These are phyloP conservation scores for Acromyrmex charruanus DNA, from an alignment of 1,140 invertebrate species.

Conservation along the genomic window DNA sequence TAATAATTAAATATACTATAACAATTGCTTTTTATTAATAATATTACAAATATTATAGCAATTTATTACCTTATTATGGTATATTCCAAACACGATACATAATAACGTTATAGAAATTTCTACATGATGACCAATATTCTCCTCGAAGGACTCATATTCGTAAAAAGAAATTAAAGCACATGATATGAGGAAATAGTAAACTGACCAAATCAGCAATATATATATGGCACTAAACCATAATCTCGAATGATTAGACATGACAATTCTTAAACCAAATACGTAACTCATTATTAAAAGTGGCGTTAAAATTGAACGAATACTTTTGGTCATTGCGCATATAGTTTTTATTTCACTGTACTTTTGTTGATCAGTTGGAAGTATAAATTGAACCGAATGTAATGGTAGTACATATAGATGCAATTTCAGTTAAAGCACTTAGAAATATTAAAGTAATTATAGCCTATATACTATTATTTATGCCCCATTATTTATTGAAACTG, in stretches of 20 bases:
- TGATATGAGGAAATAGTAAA: background rate
- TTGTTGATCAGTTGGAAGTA: background rate
- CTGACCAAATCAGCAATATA: conserved; percentile 5
- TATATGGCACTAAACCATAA: conserved; percentile 9
- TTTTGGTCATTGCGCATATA: background rate
- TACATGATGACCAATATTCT: background rate
- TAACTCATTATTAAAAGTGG: background rate
- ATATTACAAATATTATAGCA: background rate
- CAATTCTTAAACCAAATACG: conserved; percentile 13
- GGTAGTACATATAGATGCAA: background rate
- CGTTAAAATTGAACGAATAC: background rate
- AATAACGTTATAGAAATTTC: background rate
- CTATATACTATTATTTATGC: background rate
- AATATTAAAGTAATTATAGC: background rate
- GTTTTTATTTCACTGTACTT: background rate
- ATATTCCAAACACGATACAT: background rate
- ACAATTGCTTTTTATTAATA: background rate
- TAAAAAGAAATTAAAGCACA: background rate
- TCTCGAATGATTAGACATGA: background rate
- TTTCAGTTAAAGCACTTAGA: background rate
- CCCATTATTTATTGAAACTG: background rate
- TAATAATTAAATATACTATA: background rate
- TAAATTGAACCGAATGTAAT: background rate
- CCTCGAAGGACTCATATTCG: too few species aligned
- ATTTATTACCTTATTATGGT: conserved; percentile 14